Conservation (phyloP, 1,140 invertebrate species). For the Lineus longissimus region DNA sequence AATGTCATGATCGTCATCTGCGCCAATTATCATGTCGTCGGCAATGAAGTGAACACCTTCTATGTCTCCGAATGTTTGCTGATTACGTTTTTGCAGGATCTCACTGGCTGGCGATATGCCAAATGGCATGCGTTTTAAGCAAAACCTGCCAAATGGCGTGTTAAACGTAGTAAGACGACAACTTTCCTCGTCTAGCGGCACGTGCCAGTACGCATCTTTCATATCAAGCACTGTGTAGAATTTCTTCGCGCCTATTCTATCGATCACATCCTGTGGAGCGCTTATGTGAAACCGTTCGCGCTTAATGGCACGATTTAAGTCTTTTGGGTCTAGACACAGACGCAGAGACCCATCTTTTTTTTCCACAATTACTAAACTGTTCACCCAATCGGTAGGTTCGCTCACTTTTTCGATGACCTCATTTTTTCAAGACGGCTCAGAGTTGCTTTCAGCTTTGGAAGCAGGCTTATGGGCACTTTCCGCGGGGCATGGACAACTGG, state of each 20-base stretch:
- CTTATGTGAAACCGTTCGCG: slow-evolving; percentile 1
- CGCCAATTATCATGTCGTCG: slow-evolving; percentile 14
- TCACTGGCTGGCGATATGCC: slow-evolving; percentile 5
- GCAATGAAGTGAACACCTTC: slow-evolving; percentile 8
- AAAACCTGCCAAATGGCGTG: slow-evolving; percentile 12
- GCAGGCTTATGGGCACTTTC: no score
- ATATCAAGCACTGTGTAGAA: slow-evolving; percentile 44
- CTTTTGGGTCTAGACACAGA: slow-evolving; percentile 15
- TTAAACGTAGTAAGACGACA: slow-evolving; percentile 17
- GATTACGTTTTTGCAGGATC: neutral
- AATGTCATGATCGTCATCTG: neutral
- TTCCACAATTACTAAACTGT: neutral
- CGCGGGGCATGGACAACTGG: no score
- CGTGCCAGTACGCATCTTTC: slow-evolving; percentile 46
- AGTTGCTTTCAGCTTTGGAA: neutral
- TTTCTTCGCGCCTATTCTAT: neutral
- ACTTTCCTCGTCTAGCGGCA: slow-evolving; percentile 13
- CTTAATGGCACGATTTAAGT: slow-evolving; percentile 9
- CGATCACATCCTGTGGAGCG: neutral
- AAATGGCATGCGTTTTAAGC: slow-evolving; percentile 11
- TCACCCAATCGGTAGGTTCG: slow-evolving; percentile 16
- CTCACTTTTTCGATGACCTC: slow-evolving; percentile 4
- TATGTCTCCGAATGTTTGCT: slow-evolving; percentile 1
- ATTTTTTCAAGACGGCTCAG: neutral
- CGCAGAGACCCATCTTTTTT: slow-evolving; percentile 5